Evolutionary conservation across 2,888 invertebrate species (phyloP).

Genomic region (Nowickia ferox): DNA sequence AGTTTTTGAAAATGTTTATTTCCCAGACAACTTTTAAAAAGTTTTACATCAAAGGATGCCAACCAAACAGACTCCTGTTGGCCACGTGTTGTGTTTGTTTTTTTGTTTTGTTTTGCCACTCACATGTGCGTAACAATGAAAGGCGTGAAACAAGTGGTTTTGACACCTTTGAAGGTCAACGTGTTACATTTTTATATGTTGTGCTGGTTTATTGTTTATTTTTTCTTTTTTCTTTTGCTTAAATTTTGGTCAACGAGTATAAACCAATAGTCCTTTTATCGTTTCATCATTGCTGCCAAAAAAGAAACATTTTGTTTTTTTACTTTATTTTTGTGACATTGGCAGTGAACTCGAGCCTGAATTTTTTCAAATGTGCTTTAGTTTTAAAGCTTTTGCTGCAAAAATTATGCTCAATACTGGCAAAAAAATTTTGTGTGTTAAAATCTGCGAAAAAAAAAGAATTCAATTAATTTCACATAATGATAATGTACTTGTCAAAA

Average conservation of each 20-base stretch:
- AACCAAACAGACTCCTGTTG: constrained; percentile 26
- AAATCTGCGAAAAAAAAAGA: no score
- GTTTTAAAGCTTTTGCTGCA: no score
- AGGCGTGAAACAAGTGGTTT: constrained; percentile 74
- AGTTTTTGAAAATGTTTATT: constrained; percentile 11
- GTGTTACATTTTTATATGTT: constrained; percentile 31
- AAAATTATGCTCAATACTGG: no score
- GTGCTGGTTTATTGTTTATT: constrained; percentile 32
- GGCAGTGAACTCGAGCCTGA: constrained; percentile 3
- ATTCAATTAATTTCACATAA: no score
- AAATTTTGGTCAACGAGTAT: constrained; percentile 43
- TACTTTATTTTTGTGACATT: not conserved
- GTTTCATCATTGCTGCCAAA: constrained; percentile 33
- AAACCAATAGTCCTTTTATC: constrained; percentile 48
- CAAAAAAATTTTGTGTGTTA: no score
- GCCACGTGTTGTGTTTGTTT: constrained; percentile 59
- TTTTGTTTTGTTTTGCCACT: constrained; percentile 12
- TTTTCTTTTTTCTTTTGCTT: constrained; percentile 51
- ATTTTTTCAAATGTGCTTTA: not conserved
- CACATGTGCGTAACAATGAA: not conserved
- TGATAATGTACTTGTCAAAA: no score
- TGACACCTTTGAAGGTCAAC: constrained; percentile 74
- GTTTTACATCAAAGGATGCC: constrained; percentile 52
- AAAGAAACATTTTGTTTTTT: not conserved
- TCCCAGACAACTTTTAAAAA: constrained; percentile 1